phyloP scores from a whole-genome alignment of 2,888 invertebrate species.

The Meiosimyza decipiens region DNA sequence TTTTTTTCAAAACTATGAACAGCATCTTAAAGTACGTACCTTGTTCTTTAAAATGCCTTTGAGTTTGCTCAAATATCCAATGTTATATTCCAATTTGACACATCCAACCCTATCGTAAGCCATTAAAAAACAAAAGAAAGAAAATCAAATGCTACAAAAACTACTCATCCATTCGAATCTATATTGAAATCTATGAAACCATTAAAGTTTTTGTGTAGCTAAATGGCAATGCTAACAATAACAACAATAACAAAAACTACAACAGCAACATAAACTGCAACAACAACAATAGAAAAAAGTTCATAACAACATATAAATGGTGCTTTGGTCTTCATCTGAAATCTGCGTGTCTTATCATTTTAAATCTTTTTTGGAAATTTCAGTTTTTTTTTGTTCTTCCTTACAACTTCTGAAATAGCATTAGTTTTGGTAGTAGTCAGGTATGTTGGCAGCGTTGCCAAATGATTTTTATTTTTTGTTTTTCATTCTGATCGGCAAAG shows the following conservation, averaged over 20 bases:
- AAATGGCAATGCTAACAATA: conserved; percentile 28
- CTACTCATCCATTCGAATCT: conserved; percentile 25
- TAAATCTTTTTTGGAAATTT: conserved; percentile 19
- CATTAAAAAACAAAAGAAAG: not conserved
- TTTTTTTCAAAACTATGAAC: no score
- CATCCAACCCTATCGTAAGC: no score
- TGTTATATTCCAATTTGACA: no score
- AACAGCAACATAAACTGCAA: conserved; percentile 28
- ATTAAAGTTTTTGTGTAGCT: conserved; percentile 37
- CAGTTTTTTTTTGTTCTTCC: not conserved
- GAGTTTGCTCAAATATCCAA: no score
- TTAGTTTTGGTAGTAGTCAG: not conserved
- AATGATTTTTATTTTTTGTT: not conserved
- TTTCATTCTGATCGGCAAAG: not conserved
- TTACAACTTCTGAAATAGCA: conserved; percentile 23
- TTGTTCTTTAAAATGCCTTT: no score
- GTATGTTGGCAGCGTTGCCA: conserved; percentile 9
- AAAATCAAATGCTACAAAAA: not conserved
- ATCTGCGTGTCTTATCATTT: conserved; percentile 33
- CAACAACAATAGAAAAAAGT: conserved; percentile 20
- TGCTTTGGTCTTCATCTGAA: conserved; percentile 24
- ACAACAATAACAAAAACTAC: conserved; percentile 23
- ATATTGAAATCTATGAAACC: conserved; percentile 35
- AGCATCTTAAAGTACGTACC: no score
- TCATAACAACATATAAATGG: not conserved